Conservation (phyloP, 2,113 vertebrate species). For the Ceyx cyanopectus region DNA sequence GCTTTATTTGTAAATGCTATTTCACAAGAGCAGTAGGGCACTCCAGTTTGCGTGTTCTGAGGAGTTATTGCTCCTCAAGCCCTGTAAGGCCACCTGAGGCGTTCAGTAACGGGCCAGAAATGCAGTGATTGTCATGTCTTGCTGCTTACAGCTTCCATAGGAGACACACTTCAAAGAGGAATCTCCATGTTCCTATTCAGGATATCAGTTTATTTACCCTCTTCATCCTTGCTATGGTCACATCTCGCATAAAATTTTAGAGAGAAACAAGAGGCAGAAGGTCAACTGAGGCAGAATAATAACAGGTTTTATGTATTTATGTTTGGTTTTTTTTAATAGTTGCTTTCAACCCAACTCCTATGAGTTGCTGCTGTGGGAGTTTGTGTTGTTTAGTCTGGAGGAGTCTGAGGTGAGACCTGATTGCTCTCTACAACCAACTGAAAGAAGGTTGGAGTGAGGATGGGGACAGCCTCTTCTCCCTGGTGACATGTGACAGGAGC, state of each 20-base stretch:
- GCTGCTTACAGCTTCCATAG: neutral
- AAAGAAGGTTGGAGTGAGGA: no score
- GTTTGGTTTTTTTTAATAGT: neutral
- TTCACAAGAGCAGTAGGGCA: conserved; percentile 19
- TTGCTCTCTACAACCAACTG: no score
- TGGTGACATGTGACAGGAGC: no score
- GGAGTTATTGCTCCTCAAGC: conserved; percentile 6
- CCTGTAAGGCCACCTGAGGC: neutral
- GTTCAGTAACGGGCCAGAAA: conserved; percentile 6
- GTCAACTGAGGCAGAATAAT: conserved; percentile 57
- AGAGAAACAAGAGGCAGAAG: conserved; percentile 42
- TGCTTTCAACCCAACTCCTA: neutral
- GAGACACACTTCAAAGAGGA: neutral
- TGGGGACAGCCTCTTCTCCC: no score
- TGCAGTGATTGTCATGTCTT: neutral
- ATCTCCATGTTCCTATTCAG: conserved; percentile 15
- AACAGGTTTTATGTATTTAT: conserved; percentile 6
- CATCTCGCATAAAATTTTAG: neutral
- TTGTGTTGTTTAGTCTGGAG: no score
- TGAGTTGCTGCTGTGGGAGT: no score
- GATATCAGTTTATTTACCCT: conserved; percentile 2
- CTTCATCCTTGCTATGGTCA: neutral
- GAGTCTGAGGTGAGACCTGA: no score
- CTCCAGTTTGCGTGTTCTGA: neutral
- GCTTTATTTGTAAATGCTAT: conserved; percentile 35